Conservation (phyloP, 1,140 invertebrate species). For the Chymomyza costata region DNA sequence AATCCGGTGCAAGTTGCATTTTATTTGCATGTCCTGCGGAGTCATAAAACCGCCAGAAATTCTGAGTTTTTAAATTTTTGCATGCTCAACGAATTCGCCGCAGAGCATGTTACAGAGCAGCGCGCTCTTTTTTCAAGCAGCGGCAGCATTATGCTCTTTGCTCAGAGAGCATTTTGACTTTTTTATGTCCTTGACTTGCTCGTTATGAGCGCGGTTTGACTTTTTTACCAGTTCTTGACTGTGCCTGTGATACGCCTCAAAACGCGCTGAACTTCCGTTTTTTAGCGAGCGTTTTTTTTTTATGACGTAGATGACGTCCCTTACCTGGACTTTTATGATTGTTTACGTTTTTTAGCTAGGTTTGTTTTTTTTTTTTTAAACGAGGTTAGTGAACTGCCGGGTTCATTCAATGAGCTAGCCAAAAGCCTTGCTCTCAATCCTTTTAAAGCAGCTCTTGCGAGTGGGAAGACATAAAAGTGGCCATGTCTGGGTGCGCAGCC, state of each 20-base stretch:
- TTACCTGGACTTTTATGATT: conserved; percentile 22
- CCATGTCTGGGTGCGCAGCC: too few relatives aligned
- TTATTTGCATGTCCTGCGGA: conserved; percentile 14
- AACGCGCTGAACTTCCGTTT: conserved; percentile 49
- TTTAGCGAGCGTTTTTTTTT: conserved; percentile 32
- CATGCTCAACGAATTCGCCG: conserved; percentile 35
- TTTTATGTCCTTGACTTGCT: conserved; percentile 28
- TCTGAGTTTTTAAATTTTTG: too few relatives aligned
- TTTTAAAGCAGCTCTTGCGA: too few relatives aligned
- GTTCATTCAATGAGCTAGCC: neutral
- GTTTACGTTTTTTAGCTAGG: conserved; percentile 30
- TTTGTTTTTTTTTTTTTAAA: conserved; percentile 33
- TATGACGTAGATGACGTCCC: conserved; percentile 16
- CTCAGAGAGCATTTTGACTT: too few relatives aligned
- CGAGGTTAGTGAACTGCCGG: conserved; percentile 30
- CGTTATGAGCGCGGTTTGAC: conserved; percentile 52
- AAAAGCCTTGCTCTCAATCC: too few relatives aligned
- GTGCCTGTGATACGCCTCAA: too few relatives aligned
- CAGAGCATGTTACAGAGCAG: conserved; percentile 1
- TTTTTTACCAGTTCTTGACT: conserved; percentile 40
- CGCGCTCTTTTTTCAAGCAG: too few relatives aligned
- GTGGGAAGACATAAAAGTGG: too few relatives aligned
- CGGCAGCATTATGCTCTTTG: too few relatives aligned
- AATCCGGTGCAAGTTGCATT: neutral
- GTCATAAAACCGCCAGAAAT: conserved; percentile 23